phyloP scores from a whole-genome alignment of 1,140 invertebrate genomes.

The Anoplophora glabripennis region DNA sequence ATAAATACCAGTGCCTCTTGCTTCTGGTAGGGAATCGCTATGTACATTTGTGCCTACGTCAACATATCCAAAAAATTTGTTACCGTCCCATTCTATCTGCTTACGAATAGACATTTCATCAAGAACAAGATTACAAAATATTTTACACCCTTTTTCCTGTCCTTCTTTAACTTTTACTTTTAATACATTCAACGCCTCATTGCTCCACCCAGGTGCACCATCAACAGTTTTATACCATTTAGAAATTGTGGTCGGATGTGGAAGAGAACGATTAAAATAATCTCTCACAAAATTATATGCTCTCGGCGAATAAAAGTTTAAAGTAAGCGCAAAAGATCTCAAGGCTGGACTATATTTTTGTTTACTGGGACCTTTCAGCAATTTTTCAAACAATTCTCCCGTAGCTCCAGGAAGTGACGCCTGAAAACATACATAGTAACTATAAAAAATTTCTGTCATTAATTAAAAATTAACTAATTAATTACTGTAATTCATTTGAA shows the following conservation, averaged over 20 bases:
- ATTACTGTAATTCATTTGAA: no score
- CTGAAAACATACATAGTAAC: constrained; percentile 9
- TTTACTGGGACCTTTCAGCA: constrained; percentile 11
- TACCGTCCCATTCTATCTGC: constrained; percentile 30
- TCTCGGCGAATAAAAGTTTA: constrained; percentile 47
- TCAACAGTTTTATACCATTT: constrained; percentile 46
- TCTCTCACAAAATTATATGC: constrained; percentile 48
- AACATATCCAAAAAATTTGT: constrained; percentile 32
- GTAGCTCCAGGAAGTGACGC: constrained; percentile 4
- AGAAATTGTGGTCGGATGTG: constrained; percentile 44
- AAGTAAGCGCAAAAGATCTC: constrained; percentile 40
- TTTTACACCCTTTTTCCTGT: no score
- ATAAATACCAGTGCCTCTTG: constrained; percentile 44
- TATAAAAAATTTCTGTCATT: no score
- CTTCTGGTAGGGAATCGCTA: constrained; percentile 28
- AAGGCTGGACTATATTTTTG: constrained; percentile 20
- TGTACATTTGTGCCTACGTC: constrained; percentile 35
- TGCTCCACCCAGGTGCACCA: constrained; percentile 45
- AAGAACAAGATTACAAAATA: constrained; percentile 31
- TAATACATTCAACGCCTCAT: constrained; percentile 42
- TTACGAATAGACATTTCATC: constrained; percentile 30
- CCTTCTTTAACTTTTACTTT: constrained; percentile 28
- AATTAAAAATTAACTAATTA: no score
- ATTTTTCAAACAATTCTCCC: constrained; percentile 10
- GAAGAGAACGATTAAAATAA: constrained; percentile 44